Conservation (phyloP, 2,797 vertebrate species). For the Sebastes trivittatus region DNA sequence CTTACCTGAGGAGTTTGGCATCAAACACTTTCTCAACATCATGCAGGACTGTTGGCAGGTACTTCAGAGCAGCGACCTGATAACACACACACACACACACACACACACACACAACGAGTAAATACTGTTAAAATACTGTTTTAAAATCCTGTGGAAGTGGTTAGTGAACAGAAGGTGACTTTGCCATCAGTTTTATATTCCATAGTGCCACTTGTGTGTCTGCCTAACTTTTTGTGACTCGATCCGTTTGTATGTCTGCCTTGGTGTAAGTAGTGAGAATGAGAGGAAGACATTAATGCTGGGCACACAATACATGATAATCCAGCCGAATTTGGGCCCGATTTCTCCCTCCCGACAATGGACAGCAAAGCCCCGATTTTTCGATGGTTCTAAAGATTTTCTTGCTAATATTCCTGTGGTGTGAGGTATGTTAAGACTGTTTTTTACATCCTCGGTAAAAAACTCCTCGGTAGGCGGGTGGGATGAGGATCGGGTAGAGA, state of each 20-base stretch:
- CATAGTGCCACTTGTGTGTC: not conserved
- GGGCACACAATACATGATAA: too few relatives aligned
- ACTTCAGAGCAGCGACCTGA: constrained; percentile 97
- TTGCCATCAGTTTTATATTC: constrained; percentile 44
- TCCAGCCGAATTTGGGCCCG: too few relatives aligned
- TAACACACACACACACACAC: constrained; percentile 35
- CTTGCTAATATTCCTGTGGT: too few relatives aligned
- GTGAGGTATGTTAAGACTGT: too few relatives aligned
- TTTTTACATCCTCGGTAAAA: too few relatives aligned
- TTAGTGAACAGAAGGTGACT: constrained; percentile 46
- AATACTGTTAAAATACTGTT: constrained; percentile 16
- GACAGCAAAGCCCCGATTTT: too few relatives aligned
- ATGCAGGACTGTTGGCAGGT: constrained; percentile 94
- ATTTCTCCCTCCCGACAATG: too few relatives aligned
- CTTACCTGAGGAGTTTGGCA: constrained; percentile 93
- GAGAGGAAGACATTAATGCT: not conserved
- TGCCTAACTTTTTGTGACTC: constrained; percentile 12
- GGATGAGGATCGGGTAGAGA: too few relatives aligned
- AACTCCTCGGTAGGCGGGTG: too few relatives aligned
- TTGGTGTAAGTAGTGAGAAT: not conserved
- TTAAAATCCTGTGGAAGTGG: constrained; percentile 15
- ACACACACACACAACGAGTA: constrained; percentile 32
- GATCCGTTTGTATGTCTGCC: not conserved
- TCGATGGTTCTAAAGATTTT: too few relatives aligned
- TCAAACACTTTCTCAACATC: constrained; percentile 97